Conservation (phyloP, 1,140 invertebrate species). For the Brachionus paranguensis region DNA sequence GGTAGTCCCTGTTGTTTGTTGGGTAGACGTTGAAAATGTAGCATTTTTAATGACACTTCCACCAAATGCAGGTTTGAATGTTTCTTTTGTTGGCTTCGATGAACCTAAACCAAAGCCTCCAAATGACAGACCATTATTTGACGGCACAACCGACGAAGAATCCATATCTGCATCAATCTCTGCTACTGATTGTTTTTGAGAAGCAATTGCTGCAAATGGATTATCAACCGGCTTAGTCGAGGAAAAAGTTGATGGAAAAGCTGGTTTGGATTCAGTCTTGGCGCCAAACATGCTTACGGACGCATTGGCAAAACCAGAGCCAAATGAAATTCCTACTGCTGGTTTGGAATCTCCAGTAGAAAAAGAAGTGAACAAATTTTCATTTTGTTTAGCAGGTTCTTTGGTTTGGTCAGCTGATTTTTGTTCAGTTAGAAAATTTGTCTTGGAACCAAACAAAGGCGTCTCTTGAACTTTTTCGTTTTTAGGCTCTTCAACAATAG, state of each 20-base stretch:
- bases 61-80: not conserved
- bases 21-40: not conserved
- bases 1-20: not conserved
- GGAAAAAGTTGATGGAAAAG: not conserved
- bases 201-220: not conserved
- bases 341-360: not conserved
- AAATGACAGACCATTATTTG: not conserved
- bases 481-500: not conserved
- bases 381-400: not conserved
- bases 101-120: slow-evolving; percentile 3
- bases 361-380: not conserved
- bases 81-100: not conserved
- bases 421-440: not conserved
- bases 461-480: not conserved
- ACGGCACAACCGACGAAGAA: not conserved
- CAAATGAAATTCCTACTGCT: not conserved
- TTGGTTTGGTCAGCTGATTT: not conserved
- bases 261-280: not conserved
- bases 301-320: not conserved
- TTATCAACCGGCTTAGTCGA: not conserved
- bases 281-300: not conserved
- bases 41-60: not conserved
- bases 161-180: slow-evolving; percentile 17
- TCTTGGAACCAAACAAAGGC: not conserved
- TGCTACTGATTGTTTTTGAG: not conserved